Conservation (phyloP, 2,797 vertebrate species). For the Myotis vivesi region DNA sequence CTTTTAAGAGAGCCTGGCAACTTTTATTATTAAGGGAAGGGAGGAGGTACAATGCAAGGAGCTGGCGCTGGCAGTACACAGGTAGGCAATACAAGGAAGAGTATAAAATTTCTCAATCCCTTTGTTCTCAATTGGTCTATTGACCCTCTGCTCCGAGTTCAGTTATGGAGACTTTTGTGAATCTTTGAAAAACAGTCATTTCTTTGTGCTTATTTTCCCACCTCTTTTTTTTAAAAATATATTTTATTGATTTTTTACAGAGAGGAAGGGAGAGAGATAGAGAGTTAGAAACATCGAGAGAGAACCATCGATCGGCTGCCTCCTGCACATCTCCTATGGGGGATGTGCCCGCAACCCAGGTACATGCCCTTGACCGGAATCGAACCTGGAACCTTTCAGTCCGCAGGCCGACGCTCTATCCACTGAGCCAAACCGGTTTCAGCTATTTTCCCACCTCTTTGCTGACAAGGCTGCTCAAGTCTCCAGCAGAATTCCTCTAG, state of each 20-base stretch:
- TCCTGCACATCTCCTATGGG: too few species aligned
- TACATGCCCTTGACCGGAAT: too few species aligned
- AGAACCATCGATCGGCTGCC: too few species aligned
- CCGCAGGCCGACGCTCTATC: too few species aligned
- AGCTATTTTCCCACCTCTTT: not conserved
- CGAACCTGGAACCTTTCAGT: too few species aligned
- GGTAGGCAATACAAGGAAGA: not conserved
- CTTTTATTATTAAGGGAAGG: not conserved
- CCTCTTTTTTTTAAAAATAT: too few species aligned
- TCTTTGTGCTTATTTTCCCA: not conserved
- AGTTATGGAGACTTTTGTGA: not conserved
- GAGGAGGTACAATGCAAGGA: not conserved
- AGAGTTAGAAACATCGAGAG: too few species aligned
- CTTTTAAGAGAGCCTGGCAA: not conserved
- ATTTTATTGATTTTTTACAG: too few species aligned
- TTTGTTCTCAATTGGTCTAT: not conserved
- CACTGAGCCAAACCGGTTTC: too few species aligned
- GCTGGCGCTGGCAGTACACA: not conserved
- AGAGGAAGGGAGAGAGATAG: too few species aligned
- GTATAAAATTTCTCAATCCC: not conserved
- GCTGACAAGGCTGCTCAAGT: not conserved
- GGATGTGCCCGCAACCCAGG: too few species aligned
- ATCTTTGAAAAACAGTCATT: not conserved
- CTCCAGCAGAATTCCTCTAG: not conserved
- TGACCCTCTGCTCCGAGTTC: not conserved